Base-by-base conservation (phyloP, 2,113 vertebrate species). In the Archocentrus centrarchus region DNA sequence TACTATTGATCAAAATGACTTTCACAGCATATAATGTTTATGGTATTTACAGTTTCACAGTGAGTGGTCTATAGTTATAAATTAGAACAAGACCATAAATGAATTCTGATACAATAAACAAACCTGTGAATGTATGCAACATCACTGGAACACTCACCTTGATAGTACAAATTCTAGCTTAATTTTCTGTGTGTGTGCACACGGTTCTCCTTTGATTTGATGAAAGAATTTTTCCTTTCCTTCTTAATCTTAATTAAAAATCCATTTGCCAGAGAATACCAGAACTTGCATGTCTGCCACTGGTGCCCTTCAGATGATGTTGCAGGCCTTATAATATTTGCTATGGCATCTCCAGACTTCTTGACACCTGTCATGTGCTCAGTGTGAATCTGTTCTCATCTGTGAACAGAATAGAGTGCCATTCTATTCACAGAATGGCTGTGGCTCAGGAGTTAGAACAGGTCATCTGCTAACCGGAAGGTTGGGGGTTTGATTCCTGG, bases 21-120 rank as follows among this genome's bases (percentile, higher is more conserved):
- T 82, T 87, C 76, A 87, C 88, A 87, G 58, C 70, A 83, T 90
- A 68, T 85, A 20, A n/a, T 58, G 64, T 22, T 61, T 24, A 44
- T 22, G 59, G 35, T 55, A 32, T 20, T 81, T 9, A 57, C 35
- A 37, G 32, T 57, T 81, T 85, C 80, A 90, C 79, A 87, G 76
- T 85, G 66, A 87, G 20, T 59, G 13, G 53, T 86, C 77, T 24
- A 57, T 2, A 53, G 59, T 57, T 70, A 32, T 53, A 82, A 80
- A 53, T 55, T 53, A 32, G 0, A 73, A 58, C 55, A 27, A 62
- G 27, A 41, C 78, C 59, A 68, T 27, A 37, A 80, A 76, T 17
- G 50, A 35, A 27, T 37, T 60, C 55, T 32, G 57, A 24, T 35
- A 70, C 62, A 60, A 82, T 75, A 30, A 30, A 60, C 68, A 58